Percentiles rank a stretch among this genome's conserved stretches.
Conservation (phyloP, 2,113 vertebrate species). For the Garra rufa region DNA sequence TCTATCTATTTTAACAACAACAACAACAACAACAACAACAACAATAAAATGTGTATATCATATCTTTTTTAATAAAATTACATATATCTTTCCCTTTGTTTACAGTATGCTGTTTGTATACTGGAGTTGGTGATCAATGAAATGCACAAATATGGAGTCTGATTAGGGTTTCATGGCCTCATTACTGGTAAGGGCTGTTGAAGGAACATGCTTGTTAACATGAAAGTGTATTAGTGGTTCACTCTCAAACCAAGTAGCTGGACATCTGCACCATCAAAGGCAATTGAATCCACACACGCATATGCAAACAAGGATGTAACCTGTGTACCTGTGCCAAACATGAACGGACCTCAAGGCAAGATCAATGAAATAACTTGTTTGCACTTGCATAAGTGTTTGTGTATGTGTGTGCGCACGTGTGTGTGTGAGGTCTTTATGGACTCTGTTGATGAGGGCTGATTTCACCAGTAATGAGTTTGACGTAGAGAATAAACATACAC, state of each 20-base stretch:
- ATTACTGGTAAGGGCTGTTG: conserved; percentile 45
- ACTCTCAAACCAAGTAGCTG: conserved; percentile 49
- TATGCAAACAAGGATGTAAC: conserved; percentile 38
- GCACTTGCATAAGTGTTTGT: conserved; percentile 3
- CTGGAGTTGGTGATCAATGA: neutral
- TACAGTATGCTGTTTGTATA: neutral
- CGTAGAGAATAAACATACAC: neutral
- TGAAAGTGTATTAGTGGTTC: conserved; percentile 57
- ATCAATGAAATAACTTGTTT: conserved; percentile 51
- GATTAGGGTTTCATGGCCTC: conserved; percentile 34
- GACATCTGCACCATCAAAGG: conserved; percentile 59
- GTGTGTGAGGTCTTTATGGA: conserved; percentile 22
- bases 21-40: neutral
- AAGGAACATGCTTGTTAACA: conserved; percentile 56
- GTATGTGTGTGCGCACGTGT: conserved; percentile 3
- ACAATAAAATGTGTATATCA: neutral
- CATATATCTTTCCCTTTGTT: neutral
- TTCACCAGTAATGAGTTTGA: neutral
- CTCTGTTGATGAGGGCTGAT: neutral
- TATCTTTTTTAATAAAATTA: neutral
- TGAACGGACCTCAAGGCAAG: conserved; percentile 49
- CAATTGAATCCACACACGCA: conserved; percentile 6
- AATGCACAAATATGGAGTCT: conserved; percentile 16
- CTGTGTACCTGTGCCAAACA: conserved; percentile 56
- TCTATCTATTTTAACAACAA: neutral